These are phyloP conservation scores for Sycophaga agraensis DNA, from an alignment of 1,140 invertebrate genomes.

Conservation along the genomic window DNA sequence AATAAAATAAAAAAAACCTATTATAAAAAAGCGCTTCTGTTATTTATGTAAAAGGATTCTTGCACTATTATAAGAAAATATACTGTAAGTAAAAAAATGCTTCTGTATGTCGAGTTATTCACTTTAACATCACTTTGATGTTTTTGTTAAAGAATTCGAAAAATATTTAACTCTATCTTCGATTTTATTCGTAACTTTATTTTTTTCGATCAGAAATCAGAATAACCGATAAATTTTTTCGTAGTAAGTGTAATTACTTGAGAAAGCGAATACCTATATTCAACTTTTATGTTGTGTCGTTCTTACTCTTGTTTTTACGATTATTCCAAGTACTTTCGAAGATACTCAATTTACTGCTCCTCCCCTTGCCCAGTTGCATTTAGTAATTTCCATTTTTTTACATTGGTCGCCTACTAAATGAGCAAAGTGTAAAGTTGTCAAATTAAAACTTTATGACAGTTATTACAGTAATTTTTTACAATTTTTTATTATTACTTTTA, in stretches of 20 bases:
- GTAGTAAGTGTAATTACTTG: slow-evolving; percentile 9
- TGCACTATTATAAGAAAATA: too few species aligned
- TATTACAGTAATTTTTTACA: not conserved
- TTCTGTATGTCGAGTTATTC: too few species aligned
- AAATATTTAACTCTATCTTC: not conserved
- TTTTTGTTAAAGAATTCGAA: not conserved
- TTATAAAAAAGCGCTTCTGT: too few species aligned
- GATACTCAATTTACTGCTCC: not conserved
- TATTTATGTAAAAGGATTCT: too few species aligned
- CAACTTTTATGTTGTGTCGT: not conserved
- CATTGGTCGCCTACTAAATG: too few species aligned
- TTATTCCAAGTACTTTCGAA: slow-evolving; percentile 6
- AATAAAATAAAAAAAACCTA: too few species aligned
- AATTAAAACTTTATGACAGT: not conserved
- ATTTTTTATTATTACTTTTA: not conserved
- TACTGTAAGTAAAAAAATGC: too few species aligned
- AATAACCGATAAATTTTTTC: slow-evolving; percentile 10
- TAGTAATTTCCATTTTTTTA: too few species aligned
- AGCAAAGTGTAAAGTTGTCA: too few species aligned
- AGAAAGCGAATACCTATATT: slow-evolving; percentile 11
- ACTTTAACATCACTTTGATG: too few species aligned
- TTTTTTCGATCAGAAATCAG: not conserved
- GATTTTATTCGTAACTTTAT: not conserved
- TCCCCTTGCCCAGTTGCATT: not conserved
- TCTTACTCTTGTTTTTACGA: slow-evolving; percentile 11